A percentile compares a stretch with the other conserved stretches of the same genome.
phyloP scores from a whole-genome alignment of 2,797 vertebrate species.

The Harpagifer antarcticus region DNA sequence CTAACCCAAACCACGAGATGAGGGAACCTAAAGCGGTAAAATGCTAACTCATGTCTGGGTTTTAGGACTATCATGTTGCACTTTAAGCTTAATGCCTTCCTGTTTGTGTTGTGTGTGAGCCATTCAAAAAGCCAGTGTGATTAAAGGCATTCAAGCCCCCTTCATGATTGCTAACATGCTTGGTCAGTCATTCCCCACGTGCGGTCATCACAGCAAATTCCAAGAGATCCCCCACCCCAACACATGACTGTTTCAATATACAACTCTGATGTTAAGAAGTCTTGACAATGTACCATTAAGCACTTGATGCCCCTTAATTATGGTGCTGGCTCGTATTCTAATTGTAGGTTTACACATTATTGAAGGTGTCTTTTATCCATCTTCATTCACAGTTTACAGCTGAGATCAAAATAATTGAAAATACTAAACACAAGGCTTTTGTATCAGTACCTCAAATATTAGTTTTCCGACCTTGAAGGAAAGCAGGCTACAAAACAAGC shows the following conservation, averaged over 20 bases:
- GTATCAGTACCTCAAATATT: neutral
- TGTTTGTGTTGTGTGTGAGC: slow-evolving; percentile 28
- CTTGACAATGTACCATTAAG: slow-evolving; percentile 45
- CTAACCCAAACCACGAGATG: neutral
- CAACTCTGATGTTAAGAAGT: slow-evolving; percentile 42
- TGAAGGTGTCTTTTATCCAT: neutral
- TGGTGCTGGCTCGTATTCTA: neutral
- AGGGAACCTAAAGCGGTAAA: too few species aligned
- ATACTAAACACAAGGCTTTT: neutral
- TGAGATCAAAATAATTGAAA: neutral
- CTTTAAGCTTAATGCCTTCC: slow-evolving; percentile 13
- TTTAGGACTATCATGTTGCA: slow-evolving; percentile 25
- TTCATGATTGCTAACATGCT: slow-evolving; percentile 23
- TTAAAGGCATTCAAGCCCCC: slow-evolving; percentile 27
- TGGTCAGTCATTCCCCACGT: slow-evolving; percentile 46
- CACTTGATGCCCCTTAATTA: slow-evolving; percentile 32
- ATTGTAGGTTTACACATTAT: neutral
- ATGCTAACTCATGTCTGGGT: too few species aligned
- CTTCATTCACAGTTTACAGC: neutral
- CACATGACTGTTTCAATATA: slow-evolving; percentile 7
- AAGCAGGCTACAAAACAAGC: too few species aligned
- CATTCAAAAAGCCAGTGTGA: slow-evolving; percentile 23
- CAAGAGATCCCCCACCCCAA: slow-evolving; percentile 15
- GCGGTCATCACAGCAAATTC: slow-evolving; percentile 37
- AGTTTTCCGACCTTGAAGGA: neutral